Percentiles rank a stretch among this genome's conserved stretches.
Conservation (phyloP, 2,113 vertebrate genomes). For the Pachypanchax playfairii region DNA sequence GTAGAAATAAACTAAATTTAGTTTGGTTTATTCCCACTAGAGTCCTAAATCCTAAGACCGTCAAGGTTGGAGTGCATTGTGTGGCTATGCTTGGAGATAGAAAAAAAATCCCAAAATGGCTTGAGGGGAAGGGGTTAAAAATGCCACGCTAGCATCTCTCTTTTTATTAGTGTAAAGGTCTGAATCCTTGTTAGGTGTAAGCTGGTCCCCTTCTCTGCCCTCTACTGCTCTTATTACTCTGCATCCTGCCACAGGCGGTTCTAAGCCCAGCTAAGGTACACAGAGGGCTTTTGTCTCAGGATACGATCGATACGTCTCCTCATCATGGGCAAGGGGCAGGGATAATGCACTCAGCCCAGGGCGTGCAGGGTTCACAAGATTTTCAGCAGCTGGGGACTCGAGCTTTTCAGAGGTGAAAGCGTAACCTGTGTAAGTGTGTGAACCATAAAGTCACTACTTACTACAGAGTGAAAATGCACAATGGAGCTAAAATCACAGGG, state of each 20-base stretch:
- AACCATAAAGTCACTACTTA: not conserved
- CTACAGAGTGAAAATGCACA: constrained; percentile 3
- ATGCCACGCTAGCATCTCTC: constrained; percentile 26
- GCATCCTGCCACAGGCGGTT: constrained; percentile 51
- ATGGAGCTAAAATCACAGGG: not conserved
- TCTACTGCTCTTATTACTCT: constrained; percentile 66
- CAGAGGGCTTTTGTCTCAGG: constrained; percentile 60
- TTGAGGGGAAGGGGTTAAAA: constrained; percentile 28
- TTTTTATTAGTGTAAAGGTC: constrained; percentile 55
- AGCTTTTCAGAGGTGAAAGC: constrained; percentile 30
- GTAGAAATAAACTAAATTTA: constrained; percentile 46
- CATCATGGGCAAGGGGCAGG: constrained; percentile 61
- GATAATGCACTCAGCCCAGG: constrained; percentile 64
- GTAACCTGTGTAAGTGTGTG: constrained; percentile 1
- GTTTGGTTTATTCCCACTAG: constrained; percentile 44
- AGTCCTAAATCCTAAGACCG: constrained; percentile 30
- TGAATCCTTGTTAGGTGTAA: constrained; percentile 56
- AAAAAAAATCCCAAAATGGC: constrained; percentile 12
- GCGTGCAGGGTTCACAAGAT: constrained; percentile 40
- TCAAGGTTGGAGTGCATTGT: constrained; percentile 20
- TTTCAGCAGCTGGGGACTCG: constrained; percentile 25
- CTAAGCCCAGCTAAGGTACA: constrained; percentile 60
- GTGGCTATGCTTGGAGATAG: constrained; percentile 32
- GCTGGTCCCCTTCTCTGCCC: constrained; percentile 37
- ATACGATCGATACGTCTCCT: constrained; percentile 69